Percentiles rank a stretch among this genome's conserved stretches.
Conservation (phyloP, 2,113 vertebrate genomes). For the Pleuronectes platessa region DNA sequence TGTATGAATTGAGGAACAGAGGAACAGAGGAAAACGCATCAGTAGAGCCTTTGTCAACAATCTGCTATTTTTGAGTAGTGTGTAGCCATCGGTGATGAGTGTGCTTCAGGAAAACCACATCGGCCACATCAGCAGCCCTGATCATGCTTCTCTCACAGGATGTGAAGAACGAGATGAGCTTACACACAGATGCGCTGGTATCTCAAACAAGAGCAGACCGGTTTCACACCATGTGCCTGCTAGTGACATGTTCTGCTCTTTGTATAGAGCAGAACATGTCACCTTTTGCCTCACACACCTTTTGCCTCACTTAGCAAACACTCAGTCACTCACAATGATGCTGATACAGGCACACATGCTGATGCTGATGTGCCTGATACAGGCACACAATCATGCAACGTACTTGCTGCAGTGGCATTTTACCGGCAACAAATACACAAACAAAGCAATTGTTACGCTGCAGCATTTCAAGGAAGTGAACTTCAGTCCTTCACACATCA, state of each 20-base stretch:
- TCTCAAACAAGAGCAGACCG: not conserved
- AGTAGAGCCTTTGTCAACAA: not conserved
- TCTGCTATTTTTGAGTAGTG: not conserved
- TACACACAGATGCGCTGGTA: not conserved
- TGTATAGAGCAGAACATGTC: too few relatives aligned
- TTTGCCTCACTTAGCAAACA: not conserved
- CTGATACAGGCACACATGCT: not conserved
- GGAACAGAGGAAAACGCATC: not conserved
- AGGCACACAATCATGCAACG: not conserved
- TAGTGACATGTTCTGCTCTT: slow-evolving; percentile 45
- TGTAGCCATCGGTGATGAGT: not conserved
- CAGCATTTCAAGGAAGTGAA: slow-evolving; percentile 22
- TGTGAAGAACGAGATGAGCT: not conserved
- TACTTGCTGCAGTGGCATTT: not conserved
- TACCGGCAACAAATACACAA: not conserved
- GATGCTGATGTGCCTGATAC: too few relatives aligned
- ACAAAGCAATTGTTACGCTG: slow-evolving; percentile 3
- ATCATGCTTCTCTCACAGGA: not conserved
- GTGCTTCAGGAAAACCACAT: not conserved
- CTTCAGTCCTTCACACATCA: not conserved
- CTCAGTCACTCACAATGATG: not conserved
- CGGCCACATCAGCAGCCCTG: slow-evolving; percentile 1
- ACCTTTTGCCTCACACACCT: too few relatives aligned
- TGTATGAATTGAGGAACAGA: not conserved
- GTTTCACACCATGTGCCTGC: slow-evolving; percentile 28